phyloP scores from a whole-genome alignment of 1,140 invertebrate genomes.

The Brachionus paranguensis region DNA sequence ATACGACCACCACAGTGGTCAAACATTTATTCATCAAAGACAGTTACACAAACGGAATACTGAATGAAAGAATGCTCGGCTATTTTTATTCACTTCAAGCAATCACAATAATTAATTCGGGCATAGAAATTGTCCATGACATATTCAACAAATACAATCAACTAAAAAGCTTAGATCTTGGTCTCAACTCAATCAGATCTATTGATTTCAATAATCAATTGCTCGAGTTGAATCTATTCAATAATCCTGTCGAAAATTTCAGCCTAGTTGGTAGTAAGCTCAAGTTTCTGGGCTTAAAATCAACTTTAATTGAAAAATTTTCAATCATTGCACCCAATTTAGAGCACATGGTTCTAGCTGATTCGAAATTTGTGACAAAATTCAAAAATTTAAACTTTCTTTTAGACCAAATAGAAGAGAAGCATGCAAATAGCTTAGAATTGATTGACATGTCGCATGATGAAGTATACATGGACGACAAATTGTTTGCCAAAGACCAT shows the following conservation, averaged over 20 bases:
- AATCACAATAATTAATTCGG: not conserved
- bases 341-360: not conserved
- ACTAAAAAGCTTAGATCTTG: not conserved
- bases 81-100: not conserved
- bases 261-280: not conserved
- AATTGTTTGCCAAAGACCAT: not conserved
- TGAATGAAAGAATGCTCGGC: not conserved
- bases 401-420: not conserved
- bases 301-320: not conserved
- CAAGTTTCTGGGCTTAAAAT: not conserved
- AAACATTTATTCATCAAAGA: not conserved
- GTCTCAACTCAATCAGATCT: not conserved
- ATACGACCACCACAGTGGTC: not conserved
- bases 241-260: not conserved
- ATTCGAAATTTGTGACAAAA: not conserved
- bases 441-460: not conserved
- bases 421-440: not conserved
- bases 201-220: not conserved
- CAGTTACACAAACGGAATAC: not conserved
- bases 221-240: not conserved
- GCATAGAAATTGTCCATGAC: not conserved
- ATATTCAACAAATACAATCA: not conserved
- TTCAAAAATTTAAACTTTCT: conserved; percentile 15
- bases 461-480: not conserved
- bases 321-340: not conserved